phyloP scores from a whole-genome alignment of 2,888 invertebrate species.

The Cataglyphis livida region DNA sequence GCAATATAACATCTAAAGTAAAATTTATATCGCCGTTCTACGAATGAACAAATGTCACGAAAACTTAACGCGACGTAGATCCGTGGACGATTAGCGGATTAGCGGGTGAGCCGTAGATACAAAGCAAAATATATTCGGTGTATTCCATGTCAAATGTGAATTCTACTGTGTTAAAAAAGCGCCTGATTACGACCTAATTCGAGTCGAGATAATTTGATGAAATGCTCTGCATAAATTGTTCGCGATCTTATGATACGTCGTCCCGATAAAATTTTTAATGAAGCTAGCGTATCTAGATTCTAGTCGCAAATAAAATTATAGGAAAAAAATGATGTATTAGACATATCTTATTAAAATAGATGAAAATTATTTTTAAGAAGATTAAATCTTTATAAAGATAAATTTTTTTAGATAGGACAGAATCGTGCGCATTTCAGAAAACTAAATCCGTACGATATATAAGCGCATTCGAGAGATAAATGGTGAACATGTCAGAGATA shows the following conservation, averaged over 20 bases:
- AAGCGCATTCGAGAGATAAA: background rate
- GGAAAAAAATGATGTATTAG: background rate
- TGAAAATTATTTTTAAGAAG: background rate
- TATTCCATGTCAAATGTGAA: conserved; percentile 29
- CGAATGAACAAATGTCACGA: conserved; percentile 67
- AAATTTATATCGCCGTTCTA: conserved; percentile 65
- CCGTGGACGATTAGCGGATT: conserved; percentile 66
- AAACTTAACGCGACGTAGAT: conserved; percentile 50
- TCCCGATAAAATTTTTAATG: background rate
- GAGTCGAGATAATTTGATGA: background rate
- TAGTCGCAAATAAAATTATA: background rate
- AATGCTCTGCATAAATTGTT: conserved; percentile 17
- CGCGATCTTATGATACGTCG: background rate
- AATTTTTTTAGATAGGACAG: background rate
- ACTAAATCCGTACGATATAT: background rate
- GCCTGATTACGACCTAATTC: background rate
- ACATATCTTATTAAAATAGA: background rate
- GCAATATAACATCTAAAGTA: conserved; percentile 66
- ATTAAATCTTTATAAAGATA: background rate
- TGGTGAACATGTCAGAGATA: background rate
- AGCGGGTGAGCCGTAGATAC: conserved; percentile 33
- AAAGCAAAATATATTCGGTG: conserved; percentile 18
- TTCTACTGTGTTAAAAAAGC: conserved; percentile 9
- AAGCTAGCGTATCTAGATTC: background rate
- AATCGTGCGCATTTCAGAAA: background rate